A percentile compares a stretch with the other conserved stretches of the same genome.
Evolutionary conservation across 1,140 invertebrate genomes (phyloP).

Genomic region (Meloidogyne exigua): DNA sequence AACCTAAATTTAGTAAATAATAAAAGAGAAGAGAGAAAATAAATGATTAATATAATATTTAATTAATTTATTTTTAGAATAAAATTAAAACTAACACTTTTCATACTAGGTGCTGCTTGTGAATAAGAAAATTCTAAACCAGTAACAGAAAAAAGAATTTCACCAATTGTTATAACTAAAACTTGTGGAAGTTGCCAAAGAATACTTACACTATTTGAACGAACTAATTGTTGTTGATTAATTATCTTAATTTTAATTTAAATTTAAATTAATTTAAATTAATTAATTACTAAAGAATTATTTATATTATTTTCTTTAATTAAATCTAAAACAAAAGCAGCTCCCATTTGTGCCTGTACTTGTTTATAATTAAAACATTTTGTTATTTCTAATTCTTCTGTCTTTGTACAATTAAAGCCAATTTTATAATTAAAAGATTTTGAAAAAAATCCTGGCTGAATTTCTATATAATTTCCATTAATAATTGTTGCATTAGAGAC

Average conservation of each 20-base stretch:
- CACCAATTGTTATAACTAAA: slow-evolving; percentile 75
- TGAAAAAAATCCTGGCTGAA: slow-evolving; percentile 52
- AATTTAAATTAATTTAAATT: too few species aligned
- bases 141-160: slow-evolving; percentile 58
- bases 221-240: slow-evolving; percentile 33
- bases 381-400: slow-evolving; percentile 10
- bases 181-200: slow-evolving; percentile 62
- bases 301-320: neutral
- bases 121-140: slow-evolving; percentile 63
- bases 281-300: too few species aligned
- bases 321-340: slow-evolving; percentile 47
- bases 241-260: neutral
- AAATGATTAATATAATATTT: neutral
- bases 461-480: slow-evolving; percentile 47
- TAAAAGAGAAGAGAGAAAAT: neutral
- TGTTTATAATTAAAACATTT: slow-evolving; percentile 20
- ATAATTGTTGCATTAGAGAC: slow-evolving; percentile 26
- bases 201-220: slow-evolving; percentile 52
- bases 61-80: neutral
- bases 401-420: slow-evolving; percentile 48
- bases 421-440: slow-evolving; percentile 50
- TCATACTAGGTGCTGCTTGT: slow-evolving; percentile 60
- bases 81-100: slow-evolving; percentile 42
- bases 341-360: slow-evolving; percentile 45
- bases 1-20: slow-evolving; percentile 26